Conservation (phyloP, 2,797 vertebrate species). For the Dendrocincla tyrannina region DNA sequence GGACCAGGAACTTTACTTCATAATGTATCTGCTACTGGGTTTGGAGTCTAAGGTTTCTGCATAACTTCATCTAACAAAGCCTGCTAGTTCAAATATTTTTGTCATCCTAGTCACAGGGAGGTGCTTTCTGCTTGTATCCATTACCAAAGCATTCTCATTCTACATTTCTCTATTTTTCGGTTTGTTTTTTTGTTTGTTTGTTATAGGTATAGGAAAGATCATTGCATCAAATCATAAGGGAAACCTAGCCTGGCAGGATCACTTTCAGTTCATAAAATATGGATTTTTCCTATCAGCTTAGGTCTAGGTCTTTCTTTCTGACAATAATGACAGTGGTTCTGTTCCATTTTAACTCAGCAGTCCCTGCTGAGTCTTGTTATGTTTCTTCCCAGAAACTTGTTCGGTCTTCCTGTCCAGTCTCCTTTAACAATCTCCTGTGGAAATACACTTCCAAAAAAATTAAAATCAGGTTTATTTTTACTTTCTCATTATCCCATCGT, state of each 20-base stretch:
- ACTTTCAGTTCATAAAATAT: not conserved
- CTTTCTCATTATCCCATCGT: not conserved
- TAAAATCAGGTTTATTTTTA: not conserved
- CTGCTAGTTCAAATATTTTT: not conserved
- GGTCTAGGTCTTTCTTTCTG: not conserved
- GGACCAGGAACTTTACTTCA: not conserved
- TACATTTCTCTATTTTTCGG: not conserved
- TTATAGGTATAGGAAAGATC: not conserved
- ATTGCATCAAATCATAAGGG: not conserved
- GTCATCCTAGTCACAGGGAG: not conserved
- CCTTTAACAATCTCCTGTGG: not conserved
- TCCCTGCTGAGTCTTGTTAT: not conserved
- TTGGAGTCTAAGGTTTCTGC: not conserved
- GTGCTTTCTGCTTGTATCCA: not conserved
- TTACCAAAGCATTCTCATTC: not conserved
- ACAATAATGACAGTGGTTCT: not conserved
- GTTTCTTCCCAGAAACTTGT: not conserved
- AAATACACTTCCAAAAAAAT: not conserved
- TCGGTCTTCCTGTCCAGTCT: accelerated
- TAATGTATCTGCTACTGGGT: not conserved
- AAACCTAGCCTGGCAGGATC: not conserved
- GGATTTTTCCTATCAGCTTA: not conserved
- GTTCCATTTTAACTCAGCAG: not conserved
- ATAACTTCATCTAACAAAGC: not conserved
- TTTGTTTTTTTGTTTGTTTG: not conserved